Percentiles rank a stretch among this genome's conserved stretches.
Conservation (phyloP, 2,113 vertebrate species). For the Suricata suricatta region DNA sequence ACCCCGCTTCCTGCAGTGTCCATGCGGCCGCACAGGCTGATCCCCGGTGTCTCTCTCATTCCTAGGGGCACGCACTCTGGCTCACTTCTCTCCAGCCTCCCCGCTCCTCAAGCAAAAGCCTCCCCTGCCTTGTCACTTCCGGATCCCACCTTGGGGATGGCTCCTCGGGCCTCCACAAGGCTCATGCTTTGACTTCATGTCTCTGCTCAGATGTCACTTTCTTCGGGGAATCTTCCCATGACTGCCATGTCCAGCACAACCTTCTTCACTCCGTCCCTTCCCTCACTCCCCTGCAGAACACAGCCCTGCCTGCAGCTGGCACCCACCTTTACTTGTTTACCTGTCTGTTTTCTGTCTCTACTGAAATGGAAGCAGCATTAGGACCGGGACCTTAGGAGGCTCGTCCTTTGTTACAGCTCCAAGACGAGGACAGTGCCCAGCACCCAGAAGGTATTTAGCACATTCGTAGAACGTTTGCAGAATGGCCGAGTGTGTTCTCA, state of each 20-base stretch:
- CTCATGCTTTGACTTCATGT: fast-evolving
- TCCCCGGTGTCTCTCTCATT: fast-evolving
- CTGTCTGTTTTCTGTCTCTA: not conserved
- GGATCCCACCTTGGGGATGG: fast-evolving
- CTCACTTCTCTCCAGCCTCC: no score
- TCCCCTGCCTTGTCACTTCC: not conserved
- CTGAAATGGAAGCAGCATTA: not conserved
- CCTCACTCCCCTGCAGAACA: fast-evolving
- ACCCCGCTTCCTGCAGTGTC: fast-evolving
- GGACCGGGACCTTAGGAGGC: fast-evolving
- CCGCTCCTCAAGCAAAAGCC: not conserved
- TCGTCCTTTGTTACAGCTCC: not conserved
- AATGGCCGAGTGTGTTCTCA: no score
- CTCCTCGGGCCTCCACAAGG: not conserved
- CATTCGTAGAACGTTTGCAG: fast-evolving
- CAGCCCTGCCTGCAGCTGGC: fast-evolving
- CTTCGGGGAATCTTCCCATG: not conserved
- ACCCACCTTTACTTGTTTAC: fast-evolving
- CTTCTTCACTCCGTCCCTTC: not conserved
- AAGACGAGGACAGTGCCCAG: not conserved
- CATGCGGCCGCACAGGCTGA: fast-evolving
- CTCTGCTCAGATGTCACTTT: not conserved
- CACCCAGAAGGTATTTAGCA: fast-evolving
- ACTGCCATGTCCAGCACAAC: fast-evolving
- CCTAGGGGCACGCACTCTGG: not conserved